Conservation (phyloP, 2,888 invertebrate species). For the Scaptomyza parva region DNA sequence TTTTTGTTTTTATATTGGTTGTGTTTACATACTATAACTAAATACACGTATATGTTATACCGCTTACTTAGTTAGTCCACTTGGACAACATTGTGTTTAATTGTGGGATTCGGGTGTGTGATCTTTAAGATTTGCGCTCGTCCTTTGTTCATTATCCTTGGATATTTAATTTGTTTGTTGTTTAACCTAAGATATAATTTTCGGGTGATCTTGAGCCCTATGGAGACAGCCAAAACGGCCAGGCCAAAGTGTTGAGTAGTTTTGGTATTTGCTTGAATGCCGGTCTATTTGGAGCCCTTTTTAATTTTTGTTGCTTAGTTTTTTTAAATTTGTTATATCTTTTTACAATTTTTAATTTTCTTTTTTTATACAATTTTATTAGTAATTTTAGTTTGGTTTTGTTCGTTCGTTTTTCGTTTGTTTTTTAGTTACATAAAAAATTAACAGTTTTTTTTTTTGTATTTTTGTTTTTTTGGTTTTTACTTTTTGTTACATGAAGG, state of each 20-base stretch:
- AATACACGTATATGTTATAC: slow-evolving; percentile 65
- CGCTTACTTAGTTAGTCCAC: slow-evolving; percentile 54
- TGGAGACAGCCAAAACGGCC: slow-evolving; percentile 47
- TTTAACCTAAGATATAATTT: slow-evolving; percentile 19
- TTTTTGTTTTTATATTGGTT: slow-evolving; percentile 32
- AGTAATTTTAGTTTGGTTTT: slow-evolving; percentile 85
- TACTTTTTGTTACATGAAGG: slow-evolving; percentile 88
- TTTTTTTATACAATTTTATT: slow-evolving; percentile 88
- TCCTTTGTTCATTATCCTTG: slow-evolving; percentile 2
- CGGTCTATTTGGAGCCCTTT: slow-evolving; percentile 95
- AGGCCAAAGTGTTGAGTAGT: slow-evolving; percentile 57
- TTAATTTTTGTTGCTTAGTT: slow-evolving; percentile 87
- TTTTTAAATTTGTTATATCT: slow-evolving; percentile 92
- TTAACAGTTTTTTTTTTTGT: slow-evolving; percentile 87
- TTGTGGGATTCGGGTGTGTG: slow-evolving; percentile 9
- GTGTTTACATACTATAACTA: slow-evolving; percentile 70
- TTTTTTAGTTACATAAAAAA: slow-evolving; percentile 91
- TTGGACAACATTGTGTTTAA: slow-evolving; percentile 43
- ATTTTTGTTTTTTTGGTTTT: slow-evolving; percentile 68
- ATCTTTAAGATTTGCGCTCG: slow-evolving; percentile 48
- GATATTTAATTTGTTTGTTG: slow-evolving; percentile 1
- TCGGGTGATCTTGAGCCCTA: slow-evolving; percentile 8
- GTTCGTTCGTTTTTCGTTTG: slow-evolving; percentile 51
- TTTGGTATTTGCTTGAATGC: slow-evolving; percentile 71
- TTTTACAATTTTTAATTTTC: slow-evolving; percentile 87